phyloP scores from a whole-genome alignment of 2,888 invertebrate species.

The Heliconius ismenius region DNA sequence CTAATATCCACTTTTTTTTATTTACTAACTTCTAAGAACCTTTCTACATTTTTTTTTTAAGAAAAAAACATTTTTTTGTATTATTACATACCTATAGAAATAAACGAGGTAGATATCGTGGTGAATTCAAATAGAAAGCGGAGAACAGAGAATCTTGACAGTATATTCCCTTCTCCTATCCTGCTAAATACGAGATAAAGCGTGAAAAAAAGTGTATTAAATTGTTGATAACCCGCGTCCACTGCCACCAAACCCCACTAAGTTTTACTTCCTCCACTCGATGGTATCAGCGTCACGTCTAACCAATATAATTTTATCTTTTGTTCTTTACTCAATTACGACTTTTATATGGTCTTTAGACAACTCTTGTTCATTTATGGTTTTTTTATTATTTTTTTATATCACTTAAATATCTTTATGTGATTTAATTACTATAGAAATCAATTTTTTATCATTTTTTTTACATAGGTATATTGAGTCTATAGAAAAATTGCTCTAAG shows the following conservation, averaged over 20 bases:
- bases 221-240: constrained; percentile 34
- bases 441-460: background rate
- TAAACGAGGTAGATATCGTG: background rate
- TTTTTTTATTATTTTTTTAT: background rate
- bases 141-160: too few relatives aligned
- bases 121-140: too few relatives aligned
- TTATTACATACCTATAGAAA: background rate
- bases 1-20: background rate
- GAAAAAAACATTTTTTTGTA: too few relatives aligned
- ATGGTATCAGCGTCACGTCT: constrained; percentile 65
- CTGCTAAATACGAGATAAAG: background rate
- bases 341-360: constrained; percentile 48
- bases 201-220: background rate
- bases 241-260: constrained; percentile 45
- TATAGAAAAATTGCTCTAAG: too few relatives aligned
- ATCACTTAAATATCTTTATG: background rate
- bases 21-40: too few relatives aligned
- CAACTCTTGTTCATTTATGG: constrained; percentile 2
- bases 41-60: too few relatives aligned
- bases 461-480: too few relatives aligned
- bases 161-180: too few relatives aligned
- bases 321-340: constrained; percentile 54
- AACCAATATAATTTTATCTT: constrained; percentile 55
- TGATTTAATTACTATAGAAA: background rate
- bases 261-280: constrained; percentile 40